Conservation (phyloP, 2,888 invertebrate species). For the Incurvaria masculella region DNA sequence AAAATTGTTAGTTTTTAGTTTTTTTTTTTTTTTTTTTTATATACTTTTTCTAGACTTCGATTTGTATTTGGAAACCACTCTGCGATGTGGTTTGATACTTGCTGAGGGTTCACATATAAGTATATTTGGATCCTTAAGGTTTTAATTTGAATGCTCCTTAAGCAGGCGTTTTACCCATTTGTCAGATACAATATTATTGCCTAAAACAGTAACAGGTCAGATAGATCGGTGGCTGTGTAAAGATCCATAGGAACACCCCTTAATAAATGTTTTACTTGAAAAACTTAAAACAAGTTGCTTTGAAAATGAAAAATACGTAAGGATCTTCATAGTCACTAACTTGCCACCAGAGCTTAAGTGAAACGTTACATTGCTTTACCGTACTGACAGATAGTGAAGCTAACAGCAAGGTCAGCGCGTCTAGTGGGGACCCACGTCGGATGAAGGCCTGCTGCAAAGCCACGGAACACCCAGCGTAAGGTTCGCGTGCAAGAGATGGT, state of each 20-base stretch:
- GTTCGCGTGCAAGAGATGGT: neutral
- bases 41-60: constrained; percentile 7
- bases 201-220: constrained; percentile 13
- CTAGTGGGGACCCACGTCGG: neutral
- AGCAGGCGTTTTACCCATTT: constrained; percentile 6
- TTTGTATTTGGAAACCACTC: constrained; percentile 4
- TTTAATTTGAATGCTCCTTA: constrained; percentile 8
- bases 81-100: constrained; percentile 1
- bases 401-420: neutral
- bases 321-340: too few species aligned
- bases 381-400: too few species aligned
- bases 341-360: too few species aligned
- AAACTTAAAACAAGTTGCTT: constrained; percentile 3
- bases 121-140: constrained; percentile 7
- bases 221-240: constrained; percentile 14
- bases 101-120: constrained; percentile 8
- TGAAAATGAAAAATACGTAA: too few species aligned
- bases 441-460: neutral
- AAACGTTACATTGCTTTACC: too few species aligned
- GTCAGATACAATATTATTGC: constrained; percentile 5
- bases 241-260: constrained; percentile 12
- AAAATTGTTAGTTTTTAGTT: constrained; percentile 5
- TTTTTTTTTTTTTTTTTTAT: too few species aligned
- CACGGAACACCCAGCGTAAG: neutral
- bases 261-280: constrained; percentile 11